Conservation (phyloP, 30 jellyfish, hydroid and myxozoan genomes). For the Aurelia sp. region DNA sequence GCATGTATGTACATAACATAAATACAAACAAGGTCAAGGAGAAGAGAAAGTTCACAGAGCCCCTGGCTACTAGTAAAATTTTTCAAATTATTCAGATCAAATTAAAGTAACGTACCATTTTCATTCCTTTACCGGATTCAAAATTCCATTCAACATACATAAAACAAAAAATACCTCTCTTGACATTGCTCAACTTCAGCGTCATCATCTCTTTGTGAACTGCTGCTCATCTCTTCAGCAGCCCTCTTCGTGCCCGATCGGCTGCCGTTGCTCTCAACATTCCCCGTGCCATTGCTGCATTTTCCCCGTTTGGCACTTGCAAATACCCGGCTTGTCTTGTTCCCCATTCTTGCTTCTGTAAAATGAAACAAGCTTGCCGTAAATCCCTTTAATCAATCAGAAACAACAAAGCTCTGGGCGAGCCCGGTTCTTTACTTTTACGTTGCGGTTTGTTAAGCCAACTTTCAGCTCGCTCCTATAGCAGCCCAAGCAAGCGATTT, state of each 20-base stretch:
- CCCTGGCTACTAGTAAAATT: no score
- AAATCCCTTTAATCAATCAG: no score
- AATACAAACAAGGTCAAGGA: no score
- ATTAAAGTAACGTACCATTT: no score
- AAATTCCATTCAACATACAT: not conserved
- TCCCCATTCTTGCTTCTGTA: constrained; percentile 22
- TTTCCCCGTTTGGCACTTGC: constrained; percentile 5
- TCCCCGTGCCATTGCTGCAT: not conserved
- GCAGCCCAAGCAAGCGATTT: no score
- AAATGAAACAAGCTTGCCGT: not conserved
- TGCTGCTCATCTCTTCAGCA: constrained; percentile 46
- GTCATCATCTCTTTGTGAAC: constrained; percentile 27
- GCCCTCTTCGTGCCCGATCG: constrained; percentile 37
- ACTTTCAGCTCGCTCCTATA: no score
- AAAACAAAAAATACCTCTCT: constrained; percentile 12
- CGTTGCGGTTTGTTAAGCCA: no score
- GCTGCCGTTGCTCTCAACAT: not conserved
- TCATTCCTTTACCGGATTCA: not conserved
- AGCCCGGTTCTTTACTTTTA: no score
- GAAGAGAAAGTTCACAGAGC: no score
- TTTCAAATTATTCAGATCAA: not conserved
- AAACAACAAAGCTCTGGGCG: no score
- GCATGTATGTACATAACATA: no score
- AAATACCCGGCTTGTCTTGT: constrained; percentile 23
- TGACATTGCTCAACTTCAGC: constrained; percentile 39